These are phyloP conservation scores for Ochotona curzoniae DNA, from an alignment of 2,113 vertebrate genomes.

Conservation along the genomic window DNA sequence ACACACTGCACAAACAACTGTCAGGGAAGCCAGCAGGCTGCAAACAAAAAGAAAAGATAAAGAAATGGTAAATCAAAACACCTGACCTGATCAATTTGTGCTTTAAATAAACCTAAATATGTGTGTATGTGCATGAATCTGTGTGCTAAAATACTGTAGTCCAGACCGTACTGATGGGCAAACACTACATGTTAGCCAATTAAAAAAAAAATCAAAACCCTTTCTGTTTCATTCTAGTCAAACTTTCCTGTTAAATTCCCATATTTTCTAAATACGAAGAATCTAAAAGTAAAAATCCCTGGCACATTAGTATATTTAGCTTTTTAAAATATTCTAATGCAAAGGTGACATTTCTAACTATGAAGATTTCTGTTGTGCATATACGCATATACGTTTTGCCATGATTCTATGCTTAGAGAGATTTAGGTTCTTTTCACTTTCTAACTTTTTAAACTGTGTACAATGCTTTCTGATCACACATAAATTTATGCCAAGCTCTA, in stretches of 20 bases:
- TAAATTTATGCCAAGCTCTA: not conserved
- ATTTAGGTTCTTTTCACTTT: not conserved
- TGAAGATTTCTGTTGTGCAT: constrained; percentile 11
- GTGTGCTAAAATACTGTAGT: too few species aligned
- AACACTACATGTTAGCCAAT: too few species aligned
- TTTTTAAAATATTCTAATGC: constrained; percentile 19
- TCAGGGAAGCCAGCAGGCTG: too few species aligned
- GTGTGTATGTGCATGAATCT: too few species aligned
- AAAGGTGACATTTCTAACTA: not conserved
- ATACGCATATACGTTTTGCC: not conserved
- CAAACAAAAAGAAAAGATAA: too few species aligned
- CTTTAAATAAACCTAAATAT: too few species aligned
- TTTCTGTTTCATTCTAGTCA: not conserved
- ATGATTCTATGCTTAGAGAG: not conserved
- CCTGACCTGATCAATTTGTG: too few species aligned
- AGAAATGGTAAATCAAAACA: too few species aligned
- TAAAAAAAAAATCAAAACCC: too few species aligned
- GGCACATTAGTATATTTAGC: not conserved
- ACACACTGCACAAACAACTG: too few species aligned
- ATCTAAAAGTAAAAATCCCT: constrained; percentile 24
- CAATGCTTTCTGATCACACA: not conserved
- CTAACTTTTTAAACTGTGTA: not conserved
- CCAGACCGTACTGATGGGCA: too few species aligned
- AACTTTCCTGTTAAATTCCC: not conserved
- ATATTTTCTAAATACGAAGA: not conserved